Conservation (phyloP, 2,797 vertebrate species). For the Myoxocephalus aenaeus region DNA sequence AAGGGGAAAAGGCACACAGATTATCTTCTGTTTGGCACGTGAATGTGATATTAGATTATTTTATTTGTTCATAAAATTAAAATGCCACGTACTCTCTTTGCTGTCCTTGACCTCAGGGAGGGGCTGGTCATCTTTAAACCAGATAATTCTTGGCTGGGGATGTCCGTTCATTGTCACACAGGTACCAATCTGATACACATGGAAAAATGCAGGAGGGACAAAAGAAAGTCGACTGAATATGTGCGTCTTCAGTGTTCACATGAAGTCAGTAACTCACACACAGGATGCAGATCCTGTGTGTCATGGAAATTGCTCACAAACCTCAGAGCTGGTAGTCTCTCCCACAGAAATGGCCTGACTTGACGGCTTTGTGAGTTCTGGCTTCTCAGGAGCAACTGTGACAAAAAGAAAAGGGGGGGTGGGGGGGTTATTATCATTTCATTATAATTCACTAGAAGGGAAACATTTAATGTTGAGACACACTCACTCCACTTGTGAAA, state of each 20-base stretch:
- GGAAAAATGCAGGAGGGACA: not conserved
- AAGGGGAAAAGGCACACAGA: not conserved
- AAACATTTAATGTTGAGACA: not conserved
- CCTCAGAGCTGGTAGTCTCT: conserved; percentile 63
- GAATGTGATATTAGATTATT: not conserved
- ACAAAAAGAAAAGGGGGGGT: conserved; percentile 4
- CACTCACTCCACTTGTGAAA: not conserved
- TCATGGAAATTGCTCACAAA: conserved; percentile 23
- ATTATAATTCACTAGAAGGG: conserved; percentile 28
- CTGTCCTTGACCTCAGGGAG: conserved; percentile 81
- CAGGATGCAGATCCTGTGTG: not conserved
- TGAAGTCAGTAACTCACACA: not conserved
- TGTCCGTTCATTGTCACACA: conserved; percentile 86
- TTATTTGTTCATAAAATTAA: not conserved
- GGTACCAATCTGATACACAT: conserved; percentile 81
- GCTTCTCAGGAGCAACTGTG: conserved; percentile 82
- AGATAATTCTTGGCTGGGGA: conserved; percentile 86
- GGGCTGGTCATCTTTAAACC: conserved; percentile 86
- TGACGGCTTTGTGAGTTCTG: conserved; percentile 68
- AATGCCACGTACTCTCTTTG: conserved; percentile 76
- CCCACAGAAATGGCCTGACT: conserved; percentile 73
- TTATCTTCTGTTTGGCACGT: not conserved
- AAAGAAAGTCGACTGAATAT: not conserved
- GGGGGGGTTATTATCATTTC: conserved; percentile 14
- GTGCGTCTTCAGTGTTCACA: not conserved